Percentiles rank a stretch among this genome's conserved stretches.
These are phyloP conservation scores for Pteruthius melanotis DNA, from an alignment of 2,113 vertebrate species.

Conservation along the genomic window DNA sequence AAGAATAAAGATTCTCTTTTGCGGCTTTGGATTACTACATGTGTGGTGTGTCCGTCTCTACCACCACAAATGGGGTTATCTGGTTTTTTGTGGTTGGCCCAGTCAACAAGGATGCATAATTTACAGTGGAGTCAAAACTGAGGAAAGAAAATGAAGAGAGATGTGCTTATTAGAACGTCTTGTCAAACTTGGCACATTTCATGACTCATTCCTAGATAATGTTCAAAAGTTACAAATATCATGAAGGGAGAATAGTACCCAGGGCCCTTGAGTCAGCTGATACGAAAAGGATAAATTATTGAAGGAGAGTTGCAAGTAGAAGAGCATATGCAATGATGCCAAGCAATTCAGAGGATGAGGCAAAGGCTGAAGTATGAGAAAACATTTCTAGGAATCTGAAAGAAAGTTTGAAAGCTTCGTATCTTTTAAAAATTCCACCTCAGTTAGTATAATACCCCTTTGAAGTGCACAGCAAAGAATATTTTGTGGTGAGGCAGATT, in stretches of 20 bases:
- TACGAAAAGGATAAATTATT: not conserved
- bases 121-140: not conserved
- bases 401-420: not conserved
- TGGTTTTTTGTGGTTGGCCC: not conserved
- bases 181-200: not conserved
- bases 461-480: not conserved
- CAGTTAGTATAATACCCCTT: not conserved
- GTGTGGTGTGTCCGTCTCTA: too few species aligned
- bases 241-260: not conserved
- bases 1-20: too few species aligned
- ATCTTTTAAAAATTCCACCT: not conserved
- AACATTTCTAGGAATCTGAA: not conserved
- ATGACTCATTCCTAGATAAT: not conserved
- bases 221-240: not conserved
- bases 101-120: not conserved
- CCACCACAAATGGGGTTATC: too few species aligned
- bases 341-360: not conserved
- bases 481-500: not conserved
- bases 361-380: not conserved
- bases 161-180: not conserved
- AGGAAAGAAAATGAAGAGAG: not conserved
- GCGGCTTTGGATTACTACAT: too few species aligned
- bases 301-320: not conserved
- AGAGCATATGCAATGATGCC: not conserved
- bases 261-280: not conserved